A percentile compares a stretch with the other conserved stretches of the same genome.
phyloP scores from a whole-genome alignment of 2,113 vertebrate species.

The Pachyramphus minor region DNA sequence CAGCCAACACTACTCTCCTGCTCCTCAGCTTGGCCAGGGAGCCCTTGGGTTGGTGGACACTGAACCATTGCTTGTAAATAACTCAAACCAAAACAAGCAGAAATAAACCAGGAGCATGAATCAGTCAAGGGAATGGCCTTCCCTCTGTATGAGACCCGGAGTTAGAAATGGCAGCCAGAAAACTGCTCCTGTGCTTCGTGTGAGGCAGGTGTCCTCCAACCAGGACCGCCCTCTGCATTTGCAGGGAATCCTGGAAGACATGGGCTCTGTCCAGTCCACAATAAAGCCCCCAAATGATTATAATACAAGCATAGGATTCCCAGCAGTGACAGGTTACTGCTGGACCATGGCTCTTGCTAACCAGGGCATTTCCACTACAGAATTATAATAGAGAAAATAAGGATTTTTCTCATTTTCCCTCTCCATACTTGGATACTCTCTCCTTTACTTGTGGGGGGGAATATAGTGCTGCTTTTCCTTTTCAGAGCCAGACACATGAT shows the following conservation, averaged over 20 bases:
- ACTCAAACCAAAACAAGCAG: neutral
- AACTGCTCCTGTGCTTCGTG: accelerated
- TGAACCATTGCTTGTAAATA: neutral
- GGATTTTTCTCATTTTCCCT: neutral
- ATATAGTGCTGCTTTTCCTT: neutral
- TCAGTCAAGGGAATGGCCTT: neutral
- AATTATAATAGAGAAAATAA: neutral
- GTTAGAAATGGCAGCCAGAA: neutral
- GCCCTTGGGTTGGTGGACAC: neutral
- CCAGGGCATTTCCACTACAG: neutral
- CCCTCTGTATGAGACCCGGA: neutral
- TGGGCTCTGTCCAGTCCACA: neutral
- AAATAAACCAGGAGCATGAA: neutral
- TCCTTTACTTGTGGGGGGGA: neutral
- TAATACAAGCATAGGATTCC: neutral
- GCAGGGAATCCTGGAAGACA: neutral
- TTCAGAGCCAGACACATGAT: neutral
- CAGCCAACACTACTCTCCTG: neutral
- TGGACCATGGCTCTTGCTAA: neutral
- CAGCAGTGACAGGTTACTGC: neutral
- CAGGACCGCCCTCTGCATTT: neutral
- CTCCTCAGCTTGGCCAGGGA: neutral
- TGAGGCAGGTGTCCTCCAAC: neutral
- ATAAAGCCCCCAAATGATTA: neutral
- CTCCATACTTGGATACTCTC: neutral